Evolutionary conservation across 1,140 invertebrate genomes (phyloP).

Genomic region (Saccostrea glomerata): DNA sequence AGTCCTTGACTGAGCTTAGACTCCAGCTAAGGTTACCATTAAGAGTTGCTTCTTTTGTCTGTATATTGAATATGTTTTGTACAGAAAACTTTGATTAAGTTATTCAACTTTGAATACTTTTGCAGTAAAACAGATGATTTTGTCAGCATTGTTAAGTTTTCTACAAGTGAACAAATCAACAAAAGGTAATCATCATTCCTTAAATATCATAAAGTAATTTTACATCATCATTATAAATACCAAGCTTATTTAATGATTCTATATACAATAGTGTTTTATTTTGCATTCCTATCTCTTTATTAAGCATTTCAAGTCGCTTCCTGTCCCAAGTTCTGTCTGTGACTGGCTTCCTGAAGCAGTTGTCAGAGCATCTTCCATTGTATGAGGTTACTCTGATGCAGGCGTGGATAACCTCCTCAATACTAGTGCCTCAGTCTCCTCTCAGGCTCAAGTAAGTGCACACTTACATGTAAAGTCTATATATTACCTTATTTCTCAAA

Average conservation of each 20-base stretch:
- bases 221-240: background rate
- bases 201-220: background rate
- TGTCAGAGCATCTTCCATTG: constrained; percentile 46
- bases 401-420: constrained; percentile 64
- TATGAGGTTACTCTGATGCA: constrained; percentile 61
- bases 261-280: background rate
- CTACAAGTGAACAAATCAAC: constrained; percentile 26
- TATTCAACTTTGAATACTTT: background rate
- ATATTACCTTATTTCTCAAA: no score
- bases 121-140: constrained; percentile 45
- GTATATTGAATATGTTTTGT: no score
- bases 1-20: no score
- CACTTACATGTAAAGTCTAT: background rate
- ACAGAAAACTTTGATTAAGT: no score
- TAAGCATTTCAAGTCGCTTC: constrained; percentile 63
- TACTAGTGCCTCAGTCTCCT: constrained; percentile 56
- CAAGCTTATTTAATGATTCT: background rate
- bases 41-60: no score
- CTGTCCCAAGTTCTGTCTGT: constrained; percentile 60
- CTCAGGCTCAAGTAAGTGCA: constrained; percentile 39
- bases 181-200: constrained; percentile 30
- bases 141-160: constrained; percentile 40
- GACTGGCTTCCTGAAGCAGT: constrained; percentile 41
- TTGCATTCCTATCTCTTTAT: background rate
- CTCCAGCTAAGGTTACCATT: no score